phyloP scores from a whole-genome alignment of 2,888 invertebrate species.

The Ferrisia virgata region DNA sequence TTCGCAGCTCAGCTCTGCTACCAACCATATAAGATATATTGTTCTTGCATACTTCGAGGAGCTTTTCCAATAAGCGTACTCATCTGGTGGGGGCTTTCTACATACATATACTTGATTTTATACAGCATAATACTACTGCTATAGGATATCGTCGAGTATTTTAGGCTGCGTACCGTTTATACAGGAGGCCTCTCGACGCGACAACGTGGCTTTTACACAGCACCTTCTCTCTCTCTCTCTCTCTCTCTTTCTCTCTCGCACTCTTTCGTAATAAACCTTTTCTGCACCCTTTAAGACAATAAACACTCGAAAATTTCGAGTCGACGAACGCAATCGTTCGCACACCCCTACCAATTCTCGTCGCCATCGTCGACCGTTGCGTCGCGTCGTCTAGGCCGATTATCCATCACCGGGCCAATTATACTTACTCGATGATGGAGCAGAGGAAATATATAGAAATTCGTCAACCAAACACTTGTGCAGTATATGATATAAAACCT shows the following conservation, averaged over 20 bases:
- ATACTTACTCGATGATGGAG: neutral
- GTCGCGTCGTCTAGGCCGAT: neutral
- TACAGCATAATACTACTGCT: neutral
- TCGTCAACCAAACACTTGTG: neutral
- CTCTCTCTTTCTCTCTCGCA: neutral
- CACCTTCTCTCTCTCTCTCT: neutral
- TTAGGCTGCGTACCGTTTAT: neutral
- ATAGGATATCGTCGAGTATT: too few species aligned
- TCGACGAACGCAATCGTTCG: neutral
- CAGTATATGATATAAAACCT: neutral
- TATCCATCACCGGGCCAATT: neutral
- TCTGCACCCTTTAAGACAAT: neutral
- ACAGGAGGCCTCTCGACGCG: neutral
- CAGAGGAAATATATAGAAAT: neutral
- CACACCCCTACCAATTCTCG: too few species aligned
- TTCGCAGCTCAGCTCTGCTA: neutral
- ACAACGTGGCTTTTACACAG: neutral
- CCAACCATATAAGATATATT: neutral
- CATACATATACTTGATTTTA: neutral
- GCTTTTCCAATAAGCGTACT: neutral
- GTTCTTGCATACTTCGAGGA: neutral
- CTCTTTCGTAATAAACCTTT: neutral
- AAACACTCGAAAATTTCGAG: constrained; percentile 19
- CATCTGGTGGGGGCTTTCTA: neutral
- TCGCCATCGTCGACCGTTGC: neutral